Conservation (phyloP, 1,140 invertebrate genomes). For the Nebria ingens region DNA sequence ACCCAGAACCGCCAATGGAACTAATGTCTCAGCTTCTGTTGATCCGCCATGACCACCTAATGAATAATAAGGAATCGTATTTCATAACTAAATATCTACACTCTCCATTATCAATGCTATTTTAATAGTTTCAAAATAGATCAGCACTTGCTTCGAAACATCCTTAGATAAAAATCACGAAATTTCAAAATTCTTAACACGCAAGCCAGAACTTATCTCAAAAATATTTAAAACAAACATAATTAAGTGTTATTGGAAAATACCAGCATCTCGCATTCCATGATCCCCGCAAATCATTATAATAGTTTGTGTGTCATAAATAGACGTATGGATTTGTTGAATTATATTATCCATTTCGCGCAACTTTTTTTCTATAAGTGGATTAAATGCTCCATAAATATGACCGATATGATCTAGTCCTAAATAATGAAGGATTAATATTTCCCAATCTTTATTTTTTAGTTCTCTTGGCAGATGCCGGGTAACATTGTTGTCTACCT, state of each 20-base stretch:
- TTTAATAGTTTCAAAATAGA: too few species aligned
- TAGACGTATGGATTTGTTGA: conserved; percentile 43
- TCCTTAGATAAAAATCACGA: too few species aligned
- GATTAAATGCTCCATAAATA: conserved; percentile 68
- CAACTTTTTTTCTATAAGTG: conserved; percentile 71
- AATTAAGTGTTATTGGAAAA: too few species aligned
- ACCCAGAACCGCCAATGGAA: conserved; percentile 63
- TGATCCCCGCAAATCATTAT: conserved; percentile 87
- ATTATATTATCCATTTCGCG: conserved; percentile 90
- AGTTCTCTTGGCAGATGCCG: conserved; percentile 65
- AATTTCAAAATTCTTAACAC: too few species aligned
- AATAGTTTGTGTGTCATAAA: conserved; percentile 33
- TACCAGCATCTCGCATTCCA: conserved; percentile 55
- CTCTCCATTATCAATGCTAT: too few species aligned
- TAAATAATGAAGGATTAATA: conserved; percentile 91
- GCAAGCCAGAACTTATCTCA: too few species aligned
- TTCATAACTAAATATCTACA: too few species aligned
- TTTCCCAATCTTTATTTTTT: conserved; percentile 62
- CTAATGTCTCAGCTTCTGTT: conserved; percentile 63
- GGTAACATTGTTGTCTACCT: conserved; percentile 93
- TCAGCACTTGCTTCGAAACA: too few species aligned
- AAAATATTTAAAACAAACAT: too few species aligned
- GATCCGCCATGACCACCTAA: conserved; percentile 91
- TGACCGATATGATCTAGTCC: conserved; percentile 94
- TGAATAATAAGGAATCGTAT: too few species aligned